Percentiles rank a stretch among this genome's conserved stretches.
Evolutionary conservation across 2,797 vertebrate genomes (phyloP).

Genomic region (Nyctibius grandis): DNA sequence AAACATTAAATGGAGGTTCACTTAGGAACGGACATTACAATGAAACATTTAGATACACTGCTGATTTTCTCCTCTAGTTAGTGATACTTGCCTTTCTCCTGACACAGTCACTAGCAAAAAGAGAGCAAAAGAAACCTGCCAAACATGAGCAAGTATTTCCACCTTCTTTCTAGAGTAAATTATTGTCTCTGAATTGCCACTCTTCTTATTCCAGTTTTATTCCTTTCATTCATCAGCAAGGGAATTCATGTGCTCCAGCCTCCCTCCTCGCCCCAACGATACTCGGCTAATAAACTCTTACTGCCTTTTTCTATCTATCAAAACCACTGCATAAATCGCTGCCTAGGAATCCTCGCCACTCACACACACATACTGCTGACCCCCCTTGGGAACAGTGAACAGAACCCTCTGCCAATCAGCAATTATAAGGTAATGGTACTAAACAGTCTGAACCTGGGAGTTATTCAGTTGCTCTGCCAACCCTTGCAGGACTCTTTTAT

Average conservation of each 20-base stretch:
- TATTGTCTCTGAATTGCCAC: conserved; percentile 3
- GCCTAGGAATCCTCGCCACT: background rate
- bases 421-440: conserved; percentile 54
- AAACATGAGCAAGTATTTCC: conserved; percentile 18
- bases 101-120: background rate
- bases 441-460: conserved; percentile 40
- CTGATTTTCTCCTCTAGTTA: conserved; percentile 27
- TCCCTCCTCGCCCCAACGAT: background rate
- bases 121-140: conserved; percentile 17
- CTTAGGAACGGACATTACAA: conserved; percentile 41
- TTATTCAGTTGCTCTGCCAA: conserved; percentile 19
- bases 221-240: conserved; percentile 16
- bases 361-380: background rate
- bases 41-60: conserved; percentile 56
- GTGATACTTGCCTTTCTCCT: conserved; percentile 2
- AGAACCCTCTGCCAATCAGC: conserved; percentile 36
- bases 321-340: background rate
- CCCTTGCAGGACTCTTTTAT: background rate
- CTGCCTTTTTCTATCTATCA: conserved; percentile 1
- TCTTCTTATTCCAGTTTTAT: conserved; percentile 22
- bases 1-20: conserved; percentile 63
- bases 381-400: background rate
- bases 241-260: conserved; percentile 1
- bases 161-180: conserved; percentile 4
- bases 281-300: conserved; percentile 44